These are phyloP conservation scores for Drosophila ananassae DNA, from an alignment of 1,140 invertebrate species.

Conservation along the genomic window DNA sequence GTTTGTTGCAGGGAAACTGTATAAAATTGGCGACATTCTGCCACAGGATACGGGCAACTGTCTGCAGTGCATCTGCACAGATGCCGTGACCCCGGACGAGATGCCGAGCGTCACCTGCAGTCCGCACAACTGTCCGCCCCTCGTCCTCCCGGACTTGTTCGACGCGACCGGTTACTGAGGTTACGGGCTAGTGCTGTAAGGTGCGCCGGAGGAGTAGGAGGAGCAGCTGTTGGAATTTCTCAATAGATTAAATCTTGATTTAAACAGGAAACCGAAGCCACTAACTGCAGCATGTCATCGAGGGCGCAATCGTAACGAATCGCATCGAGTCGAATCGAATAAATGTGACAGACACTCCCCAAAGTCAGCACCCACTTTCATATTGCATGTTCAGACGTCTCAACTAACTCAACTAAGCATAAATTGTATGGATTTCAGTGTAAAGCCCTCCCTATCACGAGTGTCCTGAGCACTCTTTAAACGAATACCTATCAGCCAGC, in stretches of 20 bases:
- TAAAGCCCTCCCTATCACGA: constrained; percentile 77
- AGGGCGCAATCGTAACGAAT: not conserved
- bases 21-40: constrained; percentile 87
- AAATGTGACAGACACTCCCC: constrained; percentile 3
- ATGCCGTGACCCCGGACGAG: constrained; percentile 83
- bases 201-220: constrained; percentile 27
- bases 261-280: constrained; percentile 25
- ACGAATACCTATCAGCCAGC: constrained; percentile 66
- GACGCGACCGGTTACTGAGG: constrained; percentile 84
- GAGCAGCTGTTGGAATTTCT: constrained; percentile 4
- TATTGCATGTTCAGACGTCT: constrained; percentile 36
- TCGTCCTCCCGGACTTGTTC: constrained; percentile 83
- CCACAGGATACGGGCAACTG: constrained; percentile 89
- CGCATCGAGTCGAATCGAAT: not conserved
- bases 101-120: constrained; percentile 88
- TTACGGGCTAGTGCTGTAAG: constrained; percentile 77
- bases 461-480: constrained; percentile 60
- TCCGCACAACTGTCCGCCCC: constrained; percentile 86
- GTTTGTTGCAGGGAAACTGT: constrained; percentile 85
- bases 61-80: constrained; percentile 87
- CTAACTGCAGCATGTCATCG: constrained; percentile 29
- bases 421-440: constrained; percentile 78
- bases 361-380: constrained; percentile 6
- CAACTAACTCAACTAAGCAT: constrained; percentile 57
- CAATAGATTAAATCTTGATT: constrained; percentile 34